Base-by-base conservation (phyloP, 2,888 invertebrate species). In the Myopa tessellatipennis region DNA sequence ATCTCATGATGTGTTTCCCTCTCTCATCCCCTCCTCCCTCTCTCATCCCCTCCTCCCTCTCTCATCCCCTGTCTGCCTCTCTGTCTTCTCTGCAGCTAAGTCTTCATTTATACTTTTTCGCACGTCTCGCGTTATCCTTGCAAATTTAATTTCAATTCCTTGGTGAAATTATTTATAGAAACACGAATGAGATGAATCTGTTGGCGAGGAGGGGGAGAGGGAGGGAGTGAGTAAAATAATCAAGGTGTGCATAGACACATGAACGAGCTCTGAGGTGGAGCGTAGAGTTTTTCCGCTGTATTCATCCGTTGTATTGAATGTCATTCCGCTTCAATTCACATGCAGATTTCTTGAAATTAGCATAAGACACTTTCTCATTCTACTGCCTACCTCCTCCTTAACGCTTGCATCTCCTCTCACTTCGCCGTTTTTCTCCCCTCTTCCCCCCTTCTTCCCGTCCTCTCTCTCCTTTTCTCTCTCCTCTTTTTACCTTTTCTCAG, bases 281-380 rank as follows among this genome's bases (percentile, higher is more conserved):
- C 61, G 26, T 12, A 16, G 26, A 45, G 45, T 45, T 45, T 40
- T 45, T 45, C 45, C 45, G 45, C 45, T 45, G 45, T 55, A 16
- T 55, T n/a, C 55, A 12, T 55, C 16, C 55, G 45, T 10, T 45
- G 45, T 45, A 45, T 55, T 55, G 34, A 1, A 65, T 65, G 5
- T 75, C 60, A 60, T 75, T 68, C 60, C 60, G 34, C 75, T 60
- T 75, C 60, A 16, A 55, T 75, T 75, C 69, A 75, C 60, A 69
- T 75, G 75, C 69, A 75, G 75, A 75, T 75, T 75, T 40, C 69
- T 45, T 8, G 36, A 69, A 69, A 75, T 75, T 75, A 75, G 75
- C 75, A 75, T 75, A 61, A 38, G 69, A 60, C 68, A 60, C 65
- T 38, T 14, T 38, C 38, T 36, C 16, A 14, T 65, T 38, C 65